Conservation (phyloP, 1,140 invertebrate species). For the Leptonema lineaticorne region DNA sequence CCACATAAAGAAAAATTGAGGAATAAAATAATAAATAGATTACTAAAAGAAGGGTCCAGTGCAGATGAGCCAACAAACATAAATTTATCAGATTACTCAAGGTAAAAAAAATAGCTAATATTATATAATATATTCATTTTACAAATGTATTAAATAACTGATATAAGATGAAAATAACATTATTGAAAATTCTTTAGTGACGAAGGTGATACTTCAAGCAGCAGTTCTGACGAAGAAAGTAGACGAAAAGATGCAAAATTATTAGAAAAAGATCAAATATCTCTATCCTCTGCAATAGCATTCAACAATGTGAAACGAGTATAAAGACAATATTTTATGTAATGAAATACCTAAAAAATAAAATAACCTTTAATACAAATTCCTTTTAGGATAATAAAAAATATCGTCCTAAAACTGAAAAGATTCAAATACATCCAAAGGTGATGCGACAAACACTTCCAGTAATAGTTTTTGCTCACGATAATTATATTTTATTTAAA, state of each 20-base stretch:
- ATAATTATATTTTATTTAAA: constrained; percentile 26
- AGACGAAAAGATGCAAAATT: constrained; percentile 41
- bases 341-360: not conserved
- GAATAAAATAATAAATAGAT: constrained; percentile 74
- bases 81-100: constrained; percentile 80
- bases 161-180: constrained; percentile 16
- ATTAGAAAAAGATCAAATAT: constrained; percentile 40
- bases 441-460: constrained; percentile 37
- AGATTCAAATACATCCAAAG: constrained; percentile 42
- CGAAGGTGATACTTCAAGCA: constrained; percentile 74
- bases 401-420: constrained; percentile 48
- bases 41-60: constrained; percentile 80
- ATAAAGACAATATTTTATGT: not conserved
- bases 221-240: constrained; percentile 55
- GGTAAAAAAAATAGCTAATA: constrained; percentile 55
- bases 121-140: not conserved
- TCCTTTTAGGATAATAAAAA: constrained; percentile 36
- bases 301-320: constrained; percentile 45
- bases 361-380: constrained; percentile 18
- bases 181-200: constrained; percentile 57
- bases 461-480: constrained; percentile 23
- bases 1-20: constrained; percentile 80
- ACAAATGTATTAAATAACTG: too few species aligned
- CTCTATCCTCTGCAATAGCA: constrained; percentile 51
- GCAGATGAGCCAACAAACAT: constrained; percentile 86